These are phyloP conservation scores for Parasteatoda tepidariorum DNA, from an alignment of 1,140 invertebrate species.

Conservation along the genomic window DNA sequence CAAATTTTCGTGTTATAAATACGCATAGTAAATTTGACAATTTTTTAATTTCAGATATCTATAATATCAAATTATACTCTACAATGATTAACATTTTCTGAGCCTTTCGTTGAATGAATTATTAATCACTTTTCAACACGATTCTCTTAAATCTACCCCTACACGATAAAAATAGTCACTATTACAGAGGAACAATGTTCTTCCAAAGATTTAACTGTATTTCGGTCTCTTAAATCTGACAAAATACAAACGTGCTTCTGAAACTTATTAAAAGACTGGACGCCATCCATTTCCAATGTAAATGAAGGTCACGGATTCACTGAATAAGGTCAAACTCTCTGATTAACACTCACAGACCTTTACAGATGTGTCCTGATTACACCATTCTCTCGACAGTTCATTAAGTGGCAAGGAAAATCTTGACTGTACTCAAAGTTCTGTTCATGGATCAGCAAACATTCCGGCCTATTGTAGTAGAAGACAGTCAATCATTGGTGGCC, in stretches of 20 bases:
- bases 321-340: constrained; percentile 17
- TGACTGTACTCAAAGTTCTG: neutral
- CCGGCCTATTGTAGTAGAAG: constrained; percentile 14
- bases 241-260: constrained; percentile 4
- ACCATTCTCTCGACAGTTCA: neutral
- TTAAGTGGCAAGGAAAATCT: constrained; percentile 3
- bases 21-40: no score
- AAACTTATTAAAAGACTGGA: constrained; percentile 36
- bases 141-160: no score
- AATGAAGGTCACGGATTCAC: constrained; percentile 24
- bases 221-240: neutral
- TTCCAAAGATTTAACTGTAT: neutral
- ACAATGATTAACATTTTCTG: no score
- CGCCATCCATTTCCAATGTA: constrained; percentile 20
- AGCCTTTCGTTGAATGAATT: no score
- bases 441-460: constrained; percentile 42
- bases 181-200: no score
- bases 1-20: no score
- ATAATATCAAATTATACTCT: no score
- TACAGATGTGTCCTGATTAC: constrained; percentile 42
- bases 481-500: constrained; percentile 25
- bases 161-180: no score
- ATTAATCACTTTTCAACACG: no score
- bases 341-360: constrained; percentile 41
- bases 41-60: no score